Evolutionary conservation across 2,888 invertebrate genomes (phyloP).

Genomic region (Machimus rusticus): DNA sequence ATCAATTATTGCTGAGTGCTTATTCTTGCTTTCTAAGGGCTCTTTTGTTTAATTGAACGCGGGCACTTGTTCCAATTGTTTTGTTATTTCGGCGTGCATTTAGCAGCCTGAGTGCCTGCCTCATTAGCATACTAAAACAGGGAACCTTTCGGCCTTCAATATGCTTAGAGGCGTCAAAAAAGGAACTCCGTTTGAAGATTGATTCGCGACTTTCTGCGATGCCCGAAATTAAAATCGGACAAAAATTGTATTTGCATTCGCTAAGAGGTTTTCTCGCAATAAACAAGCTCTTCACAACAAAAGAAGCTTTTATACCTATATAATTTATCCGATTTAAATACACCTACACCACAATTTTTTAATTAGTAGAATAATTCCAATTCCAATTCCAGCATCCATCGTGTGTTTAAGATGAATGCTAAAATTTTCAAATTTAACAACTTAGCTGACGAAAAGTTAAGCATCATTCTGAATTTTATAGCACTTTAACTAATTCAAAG

Average conservation of each 20-base stretch:
- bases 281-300: too few relatives aligned
- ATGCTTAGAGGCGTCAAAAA: background rate
- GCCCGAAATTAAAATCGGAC: background rate
- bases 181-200: background rate
- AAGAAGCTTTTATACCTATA: too few relatives aligned
- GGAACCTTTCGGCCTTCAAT: background rate
- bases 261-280: background rate
- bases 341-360: too few relatives aligned
- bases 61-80: slow-evolving; percentile 23
- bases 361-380: too few relatives aligned
- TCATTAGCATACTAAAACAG: background rate
- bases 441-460: too few relatives aligned
- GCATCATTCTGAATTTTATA: too few relatives aligned
- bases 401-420: too few relatives aligned
- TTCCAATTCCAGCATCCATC: too few relatives aligned
- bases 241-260: background rate
- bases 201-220: background rate
- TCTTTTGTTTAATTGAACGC: slow-evolving; percentile 36
- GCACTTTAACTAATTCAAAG: too few relatives aligned
- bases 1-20: slow-evolving; percentile 36
- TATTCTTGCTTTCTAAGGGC: slow-evolving; percentile 26
- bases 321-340: too few relatives aligned
- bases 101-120: slow-evolving; percentile 25
- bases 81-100: slow-evolving; percentile 23
- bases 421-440: too few relatives aligned